Base-by-base conservation (phyloP, 2,113 vertebrate genomes). In the Hippolais icterina region DNA sequence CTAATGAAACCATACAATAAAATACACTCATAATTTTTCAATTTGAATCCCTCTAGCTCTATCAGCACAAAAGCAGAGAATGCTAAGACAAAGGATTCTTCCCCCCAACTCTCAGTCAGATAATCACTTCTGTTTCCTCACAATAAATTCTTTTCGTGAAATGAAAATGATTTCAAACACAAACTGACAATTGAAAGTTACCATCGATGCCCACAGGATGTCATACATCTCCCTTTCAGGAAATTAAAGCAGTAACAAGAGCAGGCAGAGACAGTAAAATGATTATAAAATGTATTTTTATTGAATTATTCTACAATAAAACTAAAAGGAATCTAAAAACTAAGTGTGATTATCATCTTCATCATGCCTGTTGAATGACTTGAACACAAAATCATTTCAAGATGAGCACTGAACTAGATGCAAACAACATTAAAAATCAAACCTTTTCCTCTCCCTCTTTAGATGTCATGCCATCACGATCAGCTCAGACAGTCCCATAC, bases 271-370 rank as follows among this genome's bases (percentile, higher is more conserved):
- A 86, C 77, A 77, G 44, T 95, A 96, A 97, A 97, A 96, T 89
- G n/a, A 83, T 75, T 72, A 97, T 96, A 95, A 97, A 97, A 92
- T 86, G 47, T 94, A 96, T 96, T 97, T 96, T 98, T 97, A 97
- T 97, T 97, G 96, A 97, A 97, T 97, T 97, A 96, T 94, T 95
- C 78, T 61, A 88, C 87, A 96, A 95, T 96, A 97, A 96, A 96
- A 74, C 87, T 95, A 95, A 97, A 93, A 97, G 53, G 76, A 97
- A 96, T 93, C 72, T 96, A 76, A 96, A 98, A 94, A 56, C 87
- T 90, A 95, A 71, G 52, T 64, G 80, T 96, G 46, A 91, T 95
- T 95, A 96, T 94, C 79, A 37, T 85, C 75, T 33, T 96, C 52
- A 66, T 93, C 69, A 53, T 91, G 87, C 35, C 56, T 87, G 52